phyloP scores from a whole-genome alignment of 2,113 vertebrate species.

The Pseudorasbora parva region DNA sequence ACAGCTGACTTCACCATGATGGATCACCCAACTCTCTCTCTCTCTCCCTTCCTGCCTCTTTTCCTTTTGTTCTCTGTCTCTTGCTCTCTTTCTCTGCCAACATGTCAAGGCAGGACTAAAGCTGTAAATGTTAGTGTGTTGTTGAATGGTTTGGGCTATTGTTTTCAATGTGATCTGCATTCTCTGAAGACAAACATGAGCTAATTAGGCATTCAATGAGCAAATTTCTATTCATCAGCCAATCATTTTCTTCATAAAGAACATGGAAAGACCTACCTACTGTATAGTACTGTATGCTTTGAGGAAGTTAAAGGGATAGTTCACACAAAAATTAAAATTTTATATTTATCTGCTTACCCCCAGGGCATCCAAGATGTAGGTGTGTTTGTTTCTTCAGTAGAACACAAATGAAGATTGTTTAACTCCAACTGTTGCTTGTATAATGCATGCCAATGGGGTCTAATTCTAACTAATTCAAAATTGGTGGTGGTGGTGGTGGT shows the following conservation, averaged over 20 bases:
- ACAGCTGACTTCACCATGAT: conserved; percentile 90
- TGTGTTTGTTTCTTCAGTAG: too few species aligned
- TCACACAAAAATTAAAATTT: too few species aligned
- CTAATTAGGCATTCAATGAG: background rate
- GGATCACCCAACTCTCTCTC: conserved; percentile 87
- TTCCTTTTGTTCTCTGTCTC: conserved; percentile 64
- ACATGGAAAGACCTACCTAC: background rate
- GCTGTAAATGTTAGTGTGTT: conserved; percentile 7
- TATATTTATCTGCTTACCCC: too few species aligned
- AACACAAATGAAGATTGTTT: too few species aligned
- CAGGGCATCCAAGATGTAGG: too few species aligned
- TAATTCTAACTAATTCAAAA: too few species aligned
- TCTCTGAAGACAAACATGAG: background rate
- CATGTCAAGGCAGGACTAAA: conserved; percentile 11
- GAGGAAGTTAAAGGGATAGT: background rate
- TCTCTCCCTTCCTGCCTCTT: conserved; percentile 61
- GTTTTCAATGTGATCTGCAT: background rate
- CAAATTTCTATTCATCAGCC: background rate
- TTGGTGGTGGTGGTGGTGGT: too few species aligned
- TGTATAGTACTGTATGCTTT: too few species aligned
- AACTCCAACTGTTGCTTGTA: too few species aligned
- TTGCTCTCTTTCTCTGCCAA: conserved; percentile 65
- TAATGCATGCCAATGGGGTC: too few species aligned
- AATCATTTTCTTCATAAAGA: background rate
- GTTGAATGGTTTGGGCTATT: background rate